A percentile compares a stretch with the other conserved stretches of the same genome.
These are phyloP conservation scores for Galemys pyrenaicus DNA, from an alignment of 2,113 vertebrate genomes.

Conservation along the genomic window DNA sequence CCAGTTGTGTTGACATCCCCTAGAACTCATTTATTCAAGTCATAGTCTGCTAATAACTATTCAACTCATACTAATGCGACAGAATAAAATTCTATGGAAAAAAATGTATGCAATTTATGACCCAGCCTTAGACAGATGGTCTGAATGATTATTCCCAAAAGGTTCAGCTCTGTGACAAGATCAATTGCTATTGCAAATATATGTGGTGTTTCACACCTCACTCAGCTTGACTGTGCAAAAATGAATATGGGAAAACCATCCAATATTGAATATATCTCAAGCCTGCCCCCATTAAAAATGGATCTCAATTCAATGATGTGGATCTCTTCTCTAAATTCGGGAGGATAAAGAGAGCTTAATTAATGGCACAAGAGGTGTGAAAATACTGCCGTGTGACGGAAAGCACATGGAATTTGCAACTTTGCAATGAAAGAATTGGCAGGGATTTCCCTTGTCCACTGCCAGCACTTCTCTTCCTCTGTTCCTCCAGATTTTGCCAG, in stretches of 20 bases:
- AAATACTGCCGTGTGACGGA: constrained; percentile 78
- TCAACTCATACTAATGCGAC: constrained; percentile 51
- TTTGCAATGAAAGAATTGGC: constrained; percentile 72
- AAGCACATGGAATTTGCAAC: constrained; percentile 81
- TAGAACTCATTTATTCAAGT: constrained; percentile 39
- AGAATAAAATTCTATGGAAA: constrained; percentile 65
- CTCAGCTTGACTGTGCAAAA: background rate
- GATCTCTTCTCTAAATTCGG: constrained; percentile 41
- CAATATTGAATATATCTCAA: constrained; percentile 9
- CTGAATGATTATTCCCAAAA: constrained; percentile 73
- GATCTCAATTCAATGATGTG: constrained; percentile 21
- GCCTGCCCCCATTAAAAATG: constrained; percentile 45
- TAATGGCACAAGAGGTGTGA: constrained; percentile 70
- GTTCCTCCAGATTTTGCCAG: constrained; percentile 69
- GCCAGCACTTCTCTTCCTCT: constrained; percentile 70
- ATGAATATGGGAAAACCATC: constrained; percentile 34
- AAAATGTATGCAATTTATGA: constrained; percentile 63
- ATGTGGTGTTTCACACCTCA: constrained; percentile 68
- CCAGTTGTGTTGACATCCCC: background rate
- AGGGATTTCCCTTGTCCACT: background rate
- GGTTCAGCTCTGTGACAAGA: constrained; percentile 69
- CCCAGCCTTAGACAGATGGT: constrained; percentile 71
- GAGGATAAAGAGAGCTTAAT: constrained; percentile 68
- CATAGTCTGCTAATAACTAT: constrained; percentile 36
- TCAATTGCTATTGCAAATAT: constrained; percentile 74